Base-by-base conservation (phyloP, 1,140 invertebrate species). In the Apis dorsata region DNA sequence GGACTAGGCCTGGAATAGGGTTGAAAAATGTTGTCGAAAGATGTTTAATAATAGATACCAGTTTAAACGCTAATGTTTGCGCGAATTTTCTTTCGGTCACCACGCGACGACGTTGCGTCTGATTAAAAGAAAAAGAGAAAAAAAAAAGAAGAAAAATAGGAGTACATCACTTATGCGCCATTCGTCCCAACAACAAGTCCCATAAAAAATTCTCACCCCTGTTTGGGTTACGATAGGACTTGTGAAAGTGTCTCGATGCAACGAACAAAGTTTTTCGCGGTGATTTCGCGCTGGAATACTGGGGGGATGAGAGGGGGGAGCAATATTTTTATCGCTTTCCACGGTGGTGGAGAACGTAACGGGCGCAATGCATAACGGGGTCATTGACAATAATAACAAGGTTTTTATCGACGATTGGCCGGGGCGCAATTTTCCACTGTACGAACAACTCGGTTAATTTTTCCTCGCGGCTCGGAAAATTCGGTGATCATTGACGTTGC, bases 281-380 rank as follows among this genome's bases (percentile, higher is more conserved):
- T 69, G 63, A 73, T 73, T 80, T 73, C 69, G 24, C 59, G 69
- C 13, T 9, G 59, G 12, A 62, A 79, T 71, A 55, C 69, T 21
- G 49, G 68, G 28, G 12, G 19, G 68, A 24, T 24, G 4, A 4
- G 34, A 44, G 34, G 34, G 4, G 34, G 3, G 34, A 34, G 44
- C 24, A 62, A 72, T 79, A 72, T 71, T 79, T 79, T 79, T 60
- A 71, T 72, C 49, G 44, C 44, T 70, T 34, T 28, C 34, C 17
- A 49, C 49, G 55, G 34, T 62, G 72, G 72, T 49, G 19, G 19
- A n/a, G 66, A 60, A 60, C 55, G 69, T 24, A 17, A 34, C 12
- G 11, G 24, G n/a, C 65, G 44, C 24, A 63, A 65, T 19, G 49
- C 78, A 63, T 51, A n/a, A 59, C 49, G 3, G n/a, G 21, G 11